A percentile compares a stretch with the other conserved stretches of the same genome.
Conservation (phyloP, 2,797 vertebrate species). For the Dendrocincla fuliginosa region DNA sequence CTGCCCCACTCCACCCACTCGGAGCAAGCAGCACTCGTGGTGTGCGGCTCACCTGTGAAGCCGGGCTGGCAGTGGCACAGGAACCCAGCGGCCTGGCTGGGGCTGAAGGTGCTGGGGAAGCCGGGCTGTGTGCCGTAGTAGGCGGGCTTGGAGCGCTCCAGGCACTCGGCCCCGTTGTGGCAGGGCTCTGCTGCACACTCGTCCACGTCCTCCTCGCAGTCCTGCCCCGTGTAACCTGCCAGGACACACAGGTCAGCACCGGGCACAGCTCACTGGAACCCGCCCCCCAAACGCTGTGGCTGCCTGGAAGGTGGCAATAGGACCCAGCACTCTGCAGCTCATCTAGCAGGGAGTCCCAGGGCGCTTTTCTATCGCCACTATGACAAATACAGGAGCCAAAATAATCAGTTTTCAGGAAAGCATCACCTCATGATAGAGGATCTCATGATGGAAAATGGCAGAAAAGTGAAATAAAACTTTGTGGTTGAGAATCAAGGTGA, state of each 20-base stretch:
- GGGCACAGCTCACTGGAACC: accelerated
- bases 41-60: constrained; percentile 83
- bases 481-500: neutral
- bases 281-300: neutral
- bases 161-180: constrained; percentile 81
- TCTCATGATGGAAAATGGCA: neutral
- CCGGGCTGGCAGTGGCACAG: constrained; percentile 87
- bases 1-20: accelerated
- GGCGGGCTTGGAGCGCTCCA: constrained; percentile 82
- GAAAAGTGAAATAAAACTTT: neutral
- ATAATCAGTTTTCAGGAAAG: neutral
- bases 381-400: neutral
- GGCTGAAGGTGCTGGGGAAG: constrained; percentile 82
- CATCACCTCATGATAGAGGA: neutral
- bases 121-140: constrained; percentile 75
- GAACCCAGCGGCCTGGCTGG: constrained; percentile 82
- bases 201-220: constrained; percentile 86
- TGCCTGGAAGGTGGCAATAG: neutral
- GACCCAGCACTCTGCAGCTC: neutral
- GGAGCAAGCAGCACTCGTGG: too few relatives aligned
- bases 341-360: neutral
- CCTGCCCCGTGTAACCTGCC: constrained; percentile 85
- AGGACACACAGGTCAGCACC: neutral
- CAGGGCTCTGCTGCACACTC: constrained; percentile 86
- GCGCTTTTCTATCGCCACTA: neutral